phyloP scores from a whole-genome alignment of 2,888 invertebrate species.

The Onchidella celtica region DNA sequence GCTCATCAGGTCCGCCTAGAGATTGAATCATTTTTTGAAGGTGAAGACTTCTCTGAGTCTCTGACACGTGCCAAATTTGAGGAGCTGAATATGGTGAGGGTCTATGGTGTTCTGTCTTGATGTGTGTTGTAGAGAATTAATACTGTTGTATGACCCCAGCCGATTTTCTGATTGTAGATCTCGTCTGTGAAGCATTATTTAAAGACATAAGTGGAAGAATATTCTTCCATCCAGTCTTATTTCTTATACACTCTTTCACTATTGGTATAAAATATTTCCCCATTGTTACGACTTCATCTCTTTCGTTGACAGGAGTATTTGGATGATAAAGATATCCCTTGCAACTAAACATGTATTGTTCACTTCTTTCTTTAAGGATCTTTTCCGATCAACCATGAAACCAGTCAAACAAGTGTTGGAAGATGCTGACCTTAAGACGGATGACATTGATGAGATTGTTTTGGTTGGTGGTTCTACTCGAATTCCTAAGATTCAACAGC shows the following conservation, averaged over 20 bases:
- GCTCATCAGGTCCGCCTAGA: conserved; percentile 98
- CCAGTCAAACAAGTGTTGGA: conserved; percentile 97
- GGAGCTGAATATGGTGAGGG: conserved; percentile 93
- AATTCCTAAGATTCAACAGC: conserved; percentile 95
- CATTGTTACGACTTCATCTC: too few species aligned
- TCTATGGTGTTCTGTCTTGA: neutral
- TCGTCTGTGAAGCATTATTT: too few species aligned
- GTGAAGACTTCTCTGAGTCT: conserved; percentile 98
- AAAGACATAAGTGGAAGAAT: too few species aligned
- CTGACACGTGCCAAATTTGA: conserved; percentile 99
- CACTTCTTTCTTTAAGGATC: conserved; percentile 80
- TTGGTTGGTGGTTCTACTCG: conserved; percentile 99
- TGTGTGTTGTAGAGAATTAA: too few species aligned
- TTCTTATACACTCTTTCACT: too few species aligned
- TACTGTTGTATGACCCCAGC: too few species aligned
- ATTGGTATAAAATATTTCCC: too few species aligned
- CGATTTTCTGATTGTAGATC: too few species aligned
- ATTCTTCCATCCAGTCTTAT: too few species aligned
- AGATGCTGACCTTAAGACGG: conserved; percentile 99
- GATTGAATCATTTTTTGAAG: conserved; percentile 98
- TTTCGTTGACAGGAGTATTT: too few species aligned
- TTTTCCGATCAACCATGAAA: conserved; percentile 92
- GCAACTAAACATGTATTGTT: too few species aligned
- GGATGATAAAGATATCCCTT: too few species aligned
- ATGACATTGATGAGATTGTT: conserved; percentile 99